phyloP scores from a whole-genome alignment of 2,113 vertebrate species.

The Crotalus horridus region DNA sequence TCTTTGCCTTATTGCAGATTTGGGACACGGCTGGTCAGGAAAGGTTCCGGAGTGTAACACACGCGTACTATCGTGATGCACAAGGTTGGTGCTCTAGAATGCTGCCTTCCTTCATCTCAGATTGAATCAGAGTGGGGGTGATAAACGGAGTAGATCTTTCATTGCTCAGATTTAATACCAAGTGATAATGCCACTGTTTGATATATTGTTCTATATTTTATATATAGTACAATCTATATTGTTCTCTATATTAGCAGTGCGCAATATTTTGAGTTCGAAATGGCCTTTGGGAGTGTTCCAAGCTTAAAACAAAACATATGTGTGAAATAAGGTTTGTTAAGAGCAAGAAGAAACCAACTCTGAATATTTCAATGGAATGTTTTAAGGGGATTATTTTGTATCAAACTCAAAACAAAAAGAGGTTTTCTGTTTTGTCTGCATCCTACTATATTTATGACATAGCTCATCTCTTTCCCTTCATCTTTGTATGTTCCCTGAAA shows the following conservation, averaged over 20 bases:
- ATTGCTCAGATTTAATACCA: background rate
- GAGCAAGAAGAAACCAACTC: background rate
- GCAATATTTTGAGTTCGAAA: background rate
- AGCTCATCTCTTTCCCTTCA: background rate
- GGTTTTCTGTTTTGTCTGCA: background rate
- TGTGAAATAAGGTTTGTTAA: background rate
- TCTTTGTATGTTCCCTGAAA: background rate
- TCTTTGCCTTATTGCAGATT: slow-evolving; percentile 71
- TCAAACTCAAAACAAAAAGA: background rate
- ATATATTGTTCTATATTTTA: background rate
- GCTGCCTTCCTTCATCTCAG: background rate
- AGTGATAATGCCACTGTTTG: background rate
- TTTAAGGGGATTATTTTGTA: background rate
- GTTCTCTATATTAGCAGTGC: background rate
- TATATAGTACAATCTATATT: background rate
- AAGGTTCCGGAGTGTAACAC: slow-evolving; percentile 90
- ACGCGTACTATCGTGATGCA: slow-evolving; percentile 93
- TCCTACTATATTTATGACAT: background rate
- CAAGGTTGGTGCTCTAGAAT: slow-evolving; percentile 75
- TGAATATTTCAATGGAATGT: background rate
- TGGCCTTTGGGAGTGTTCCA: background rate
- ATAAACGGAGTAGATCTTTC: background rate
- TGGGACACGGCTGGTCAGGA: slow-evolving; percentile 97
- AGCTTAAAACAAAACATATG: background rate
- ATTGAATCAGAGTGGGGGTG: accelerated